Base-by-base conservation (phyloP, 2,888 invertebrate species). In the Protula sp. region DNA sequence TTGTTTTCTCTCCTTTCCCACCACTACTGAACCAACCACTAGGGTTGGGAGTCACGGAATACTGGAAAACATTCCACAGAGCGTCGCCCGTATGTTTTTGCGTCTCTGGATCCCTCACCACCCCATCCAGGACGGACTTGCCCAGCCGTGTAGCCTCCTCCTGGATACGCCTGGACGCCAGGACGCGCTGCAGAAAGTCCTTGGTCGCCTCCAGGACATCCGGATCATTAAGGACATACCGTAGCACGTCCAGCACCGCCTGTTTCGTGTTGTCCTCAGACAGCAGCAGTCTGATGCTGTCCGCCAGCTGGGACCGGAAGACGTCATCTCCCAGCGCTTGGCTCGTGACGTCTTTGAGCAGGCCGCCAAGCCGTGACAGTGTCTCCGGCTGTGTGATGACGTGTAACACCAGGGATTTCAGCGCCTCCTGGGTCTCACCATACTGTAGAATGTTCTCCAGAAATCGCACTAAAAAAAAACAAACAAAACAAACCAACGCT, bases 51-150 rank as follows among this genome's bases (percentile, higher is more conserved):
- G 3, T 3, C 5, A 57, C 30, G 5, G 57, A 57, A 24, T 57
- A 57, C 26, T 50, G 29, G 31, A 57, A 57, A 19, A 52, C 57
- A 27, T 50, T 29, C 57, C 57, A 57, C 51, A 57, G 22, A 3
- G 51, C 57, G 24, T 57, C 57, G n/a, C 57, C 57, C 14, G 57
- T 51, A 24, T 45, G 19, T 57, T 52, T 57, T 52, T 31, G 50
- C n/a, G 51, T 28, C 3, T 9, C 9, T 19, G 24, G 9, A 26
- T 57, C 57, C 5, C 22, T 28, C 30, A 57, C 31, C 3, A 57
- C 51, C 1, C 31, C 57, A 19, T 51, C 22, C 2, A 57, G 38
- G 9, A 38, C 51, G 9, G 14, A 24, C 30, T 51, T 57, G 4
- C 51, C 57, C n/a, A 57, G 51, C 27, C 30, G 2, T 31, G 51